These are phyloP conservation scores for Lagodon rhomboides DNA, from an alignment of 2,797 vertebrate genomes.

Conservation along the genomic window DNA sequence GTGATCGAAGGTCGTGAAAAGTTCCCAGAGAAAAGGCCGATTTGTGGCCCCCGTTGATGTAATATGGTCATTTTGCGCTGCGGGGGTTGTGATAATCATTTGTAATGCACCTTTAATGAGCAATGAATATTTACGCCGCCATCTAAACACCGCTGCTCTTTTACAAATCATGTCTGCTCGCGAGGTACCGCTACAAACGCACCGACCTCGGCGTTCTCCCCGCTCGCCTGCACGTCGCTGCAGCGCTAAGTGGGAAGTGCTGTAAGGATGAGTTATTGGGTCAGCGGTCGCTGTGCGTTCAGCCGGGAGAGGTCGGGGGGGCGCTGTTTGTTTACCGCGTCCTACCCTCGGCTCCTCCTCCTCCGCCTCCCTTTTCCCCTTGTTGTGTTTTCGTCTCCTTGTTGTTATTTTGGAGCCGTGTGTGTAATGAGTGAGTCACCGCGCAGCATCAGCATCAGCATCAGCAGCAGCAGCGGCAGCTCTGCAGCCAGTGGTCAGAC, in stretches of 20 bases:
- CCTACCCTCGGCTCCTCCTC: slow-evolving; percentile 15
- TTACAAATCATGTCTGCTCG: slow-evolving; percentile 47
- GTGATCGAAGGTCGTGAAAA: background rate
- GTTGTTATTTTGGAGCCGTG: slow-evolving; percentile 61
- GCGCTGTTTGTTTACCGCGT: slow-evolving; percentile 51
- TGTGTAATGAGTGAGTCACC: slow-evolving; percentile 73
- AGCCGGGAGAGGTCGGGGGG: slow-evolving; percentile 49
- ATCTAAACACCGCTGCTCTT: slow-evolving; percentile 40
- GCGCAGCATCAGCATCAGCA: slow-evolving; percentile 42
- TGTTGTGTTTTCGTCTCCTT: slow-evolving; percentile 16
- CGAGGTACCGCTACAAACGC: slow-evolving; percentile 38
- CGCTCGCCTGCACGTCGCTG: slow-evolving; percentile 39
- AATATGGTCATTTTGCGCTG: slow-evolving; percentile 30
- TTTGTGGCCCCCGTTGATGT: background rate
- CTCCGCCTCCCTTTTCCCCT: background rate
- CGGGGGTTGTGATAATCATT: slow-evolving; percentile 21
- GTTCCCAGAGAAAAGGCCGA: background rate
- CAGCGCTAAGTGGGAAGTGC: slow-evolving; percentile 25
- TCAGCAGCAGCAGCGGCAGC: slow-evolving; percentile 52
- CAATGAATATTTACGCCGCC: slow-evolving; percentile 61
- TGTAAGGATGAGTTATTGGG: slow-evolving; percentile 59
- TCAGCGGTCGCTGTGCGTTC: slow-evolving; percentile 54
- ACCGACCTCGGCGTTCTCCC: slow-evolving; percentile 20
- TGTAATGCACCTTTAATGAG: slow-evolving; percentile 57
- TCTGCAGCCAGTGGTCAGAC: slow-evolving; percentile 78